Base-by-base conservation (phyloP, 2,113 vertebrate species). In the Caracal caracal region DNA sequence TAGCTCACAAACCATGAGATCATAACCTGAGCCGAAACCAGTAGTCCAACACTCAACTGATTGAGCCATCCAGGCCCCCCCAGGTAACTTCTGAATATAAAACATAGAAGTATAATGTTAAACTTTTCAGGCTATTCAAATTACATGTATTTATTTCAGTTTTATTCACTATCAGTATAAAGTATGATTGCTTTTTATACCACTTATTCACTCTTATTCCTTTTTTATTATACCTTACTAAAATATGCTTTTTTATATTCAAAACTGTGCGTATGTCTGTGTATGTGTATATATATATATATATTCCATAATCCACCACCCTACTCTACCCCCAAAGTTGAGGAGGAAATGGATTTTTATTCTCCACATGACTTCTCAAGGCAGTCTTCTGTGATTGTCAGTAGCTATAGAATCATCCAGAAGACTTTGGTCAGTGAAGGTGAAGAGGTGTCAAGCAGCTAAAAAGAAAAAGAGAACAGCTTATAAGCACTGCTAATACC, bases 391-490 rank as follows among this genome's bases (percentile, higher is more conserved):
- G 61, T 88, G 79, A 91, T 87, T 95, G 88, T 88, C 59, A 61
- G 83, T 68, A 56, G 28, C 59, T 92, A 22, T 43, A 68, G 80
- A 71, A 87, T 88, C 68, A 91, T 78, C 51, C 43, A 73, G 61
- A 93, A 90, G 40, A 95, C 88, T 87, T 61, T 63, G 24, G 26
- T 85, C 68, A 95, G 0, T 68, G 75, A 95, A 87, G 37, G 53
- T 92, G 53, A 97, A 92, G 71, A 68, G 63, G 19, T 70, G 63
- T 87, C 24, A 26, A 63, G 56, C 20, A 59, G 49, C 33, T 70
- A 28, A 63, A 93, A 93, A 49, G 16, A 96, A 96, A 75, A 2
- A 49, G 43, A 53, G 28, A 95, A 91, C 56, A 79, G 13, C 59
- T 88, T 65, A 73, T 35, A 85, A 43, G 17, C 33, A 78, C 2